Evolutionary conservation across 2,113 vertebrate genomes (phyloP).

Genomic region (Eupsittula cactorum): DNA sequence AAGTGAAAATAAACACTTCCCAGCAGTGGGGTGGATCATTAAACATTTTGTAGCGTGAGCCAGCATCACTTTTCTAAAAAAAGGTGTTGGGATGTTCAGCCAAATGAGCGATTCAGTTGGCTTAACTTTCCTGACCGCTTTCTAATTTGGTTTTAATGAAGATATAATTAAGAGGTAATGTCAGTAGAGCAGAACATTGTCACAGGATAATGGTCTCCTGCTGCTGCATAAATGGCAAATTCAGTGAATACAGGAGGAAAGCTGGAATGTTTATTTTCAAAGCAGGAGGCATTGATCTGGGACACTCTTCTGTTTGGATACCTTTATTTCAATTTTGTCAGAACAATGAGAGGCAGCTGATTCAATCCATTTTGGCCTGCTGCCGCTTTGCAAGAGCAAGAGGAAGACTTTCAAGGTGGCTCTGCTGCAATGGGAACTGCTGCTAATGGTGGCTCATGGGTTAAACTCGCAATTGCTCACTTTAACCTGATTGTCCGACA

Average conservation of each 20-base stretch:
- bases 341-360: neutral
- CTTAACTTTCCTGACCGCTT: slow-evolving; percentile 61
- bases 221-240: slow-evolving; percentile 47
- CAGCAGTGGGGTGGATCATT: slow-evolving; percentile 8
- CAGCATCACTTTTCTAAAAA: slow-evolving; percentile 44
- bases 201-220: slow-evolving; percentile 55
- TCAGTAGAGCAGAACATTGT: slow-evolving; percentile 60
- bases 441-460: neutral
- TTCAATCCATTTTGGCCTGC: neutral
- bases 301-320: slow-evolving; percentile 18
- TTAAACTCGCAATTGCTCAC: neutral
- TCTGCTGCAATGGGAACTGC: neutral
- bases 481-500: neutral
- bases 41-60: slow-evolving; percentile 19
- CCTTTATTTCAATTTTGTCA: slow-evolving; percentile 2
- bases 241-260: slow-evolving; percentile 50
- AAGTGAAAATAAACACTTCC: slow-evolving; percentile 50
- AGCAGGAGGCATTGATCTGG: slow-evolving; percentile 16
- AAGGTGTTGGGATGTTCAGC: slow-evolving; percentile 16
- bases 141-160: slow-evolving; percentile 71
- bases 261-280: neutral
- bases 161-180: slow-evolving; percentile 70
- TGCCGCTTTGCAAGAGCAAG: neutral
- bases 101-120: slow-evolving; percentile 61
- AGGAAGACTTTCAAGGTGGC: neutral